Evolutionary conservation across 64 coral and sea anemone genomes (phyloP).

Genomic region (Dendrophyllia cribrosa): DNA sequence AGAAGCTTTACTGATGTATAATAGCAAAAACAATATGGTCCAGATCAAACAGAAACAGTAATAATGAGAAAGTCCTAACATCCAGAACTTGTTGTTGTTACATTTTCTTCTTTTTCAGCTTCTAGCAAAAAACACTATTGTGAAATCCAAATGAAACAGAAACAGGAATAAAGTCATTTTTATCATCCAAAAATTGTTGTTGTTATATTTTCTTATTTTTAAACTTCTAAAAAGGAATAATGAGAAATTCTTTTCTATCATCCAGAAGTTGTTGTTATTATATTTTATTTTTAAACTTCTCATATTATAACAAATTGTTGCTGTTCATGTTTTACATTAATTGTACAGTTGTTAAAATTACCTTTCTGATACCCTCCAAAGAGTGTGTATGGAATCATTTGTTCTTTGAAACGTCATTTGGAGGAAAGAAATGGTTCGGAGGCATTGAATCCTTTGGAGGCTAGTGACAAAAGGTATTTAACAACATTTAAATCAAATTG

Average conservation of each 20-base stretch:
- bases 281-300: background rate
- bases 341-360: no score
- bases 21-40: constrained; percentile 6
- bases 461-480: no score
- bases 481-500: no score
- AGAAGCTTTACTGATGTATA: background rate
- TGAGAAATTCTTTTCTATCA: background rate
- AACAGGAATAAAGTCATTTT: constrained; percentile 8
- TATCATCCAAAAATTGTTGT: constrained; percentile 3
- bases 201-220: background rate
- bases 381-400: background rate
- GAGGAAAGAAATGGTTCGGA: no score
- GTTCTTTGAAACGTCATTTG: no score
- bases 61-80: background rate
- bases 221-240: background rate
- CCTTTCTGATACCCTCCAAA: no score
- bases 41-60: constrained; percentile 10
- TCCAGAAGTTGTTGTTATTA: background rate
- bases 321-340: background rate
- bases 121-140: constrained; percentile 17
- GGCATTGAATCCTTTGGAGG: no score
- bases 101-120: constrained; percentile 26
- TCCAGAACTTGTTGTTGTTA: background rate
- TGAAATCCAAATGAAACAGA: background rate
- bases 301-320: background rate